Conservation (phyloP, 2,888 invertebrate genomes). For the Agapostemon virescens region DNA sequence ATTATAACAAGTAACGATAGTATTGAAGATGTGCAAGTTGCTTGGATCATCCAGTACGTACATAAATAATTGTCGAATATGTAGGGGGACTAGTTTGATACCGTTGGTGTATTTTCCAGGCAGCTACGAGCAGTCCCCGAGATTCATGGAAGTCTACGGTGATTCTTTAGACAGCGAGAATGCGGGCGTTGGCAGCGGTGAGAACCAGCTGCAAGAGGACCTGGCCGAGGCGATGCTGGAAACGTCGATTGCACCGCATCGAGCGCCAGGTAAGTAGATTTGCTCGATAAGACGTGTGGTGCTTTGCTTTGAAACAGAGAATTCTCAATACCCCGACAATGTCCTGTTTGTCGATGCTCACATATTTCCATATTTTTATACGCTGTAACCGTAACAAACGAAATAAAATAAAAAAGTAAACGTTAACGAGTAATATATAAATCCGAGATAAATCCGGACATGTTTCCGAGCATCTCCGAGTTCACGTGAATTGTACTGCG, state of each 20-base stretch:
- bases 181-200: conserved; percentile 82
- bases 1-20: too few relatives aligned
- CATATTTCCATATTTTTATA: conserved; percentile 22
- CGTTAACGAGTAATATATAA: conserved; percentile 6
- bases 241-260: conserved; percentile 83
- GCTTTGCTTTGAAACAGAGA: conserved; percentile 51
- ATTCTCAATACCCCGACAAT: conserved; percentile 43
- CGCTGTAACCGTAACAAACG: background rate
- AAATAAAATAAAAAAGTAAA: conserved; percentile 13
- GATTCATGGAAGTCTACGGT: conserved; percentile 89
- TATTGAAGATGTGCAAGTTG: too few relatives aligned
- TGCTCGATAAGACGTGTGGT: conserved; percentile 28
- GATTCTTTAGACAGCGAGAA: conserved; percentile 77
- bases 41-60: too few relatives aligned
- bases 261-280: conserved; percentile 79
- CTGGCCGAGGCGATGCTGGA: conserved; percentile 97
- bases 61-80: background rate
- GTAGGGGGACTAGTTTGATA: background rate
- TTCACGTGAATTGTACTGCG: conserved; percentile 11
- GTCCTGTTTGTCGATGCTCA: conserved; percentile 38
- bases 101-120: conserved; percentile 82
- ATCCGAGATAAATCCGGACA: conserved; percentile 19
- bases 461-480: conserved; percentile 18
- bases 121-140: conserved; percentile 94
- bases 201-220: conserved; percentile 92